These are phyloP conservation scores for Arenaria interpres DNA, from an alignment of 2,113 vertebrate genomes.

Conservation along the genomic window DNA sequence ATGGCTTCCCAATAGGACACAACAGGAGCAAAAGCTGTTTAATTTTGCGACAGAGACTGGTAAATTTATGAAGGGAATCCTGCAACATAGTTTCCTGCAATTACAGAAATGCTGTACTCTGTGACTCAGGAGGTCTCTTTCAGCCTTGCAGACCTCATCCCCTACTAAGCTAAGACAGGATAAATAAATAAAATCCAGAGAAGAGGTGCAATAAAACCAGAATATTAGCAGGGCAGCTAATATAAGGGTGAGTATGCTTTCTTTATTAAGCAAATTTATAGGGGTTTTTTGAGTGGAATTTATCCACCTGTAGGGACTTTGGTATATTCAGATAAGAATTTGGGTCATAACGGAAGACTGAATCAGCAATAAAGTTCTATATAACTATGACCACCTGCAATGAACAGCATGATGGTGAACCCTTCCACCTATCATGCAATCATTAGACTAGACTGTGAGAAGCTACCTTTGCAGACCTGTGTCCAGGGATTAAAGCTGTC, in stretches of 20 bases:
- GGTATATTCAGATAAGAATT: background rate
- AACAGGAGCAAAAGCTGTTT: background rate
- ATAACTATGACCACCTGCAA: background rate
- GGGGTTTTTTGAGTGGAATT: fast-evolving
- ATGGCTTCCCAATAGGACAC: slow-evolving; percentile 4
- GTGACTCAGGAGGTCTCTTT: background rate
- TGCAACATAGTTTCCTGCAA: background rate
- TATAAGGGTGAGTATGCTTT: background rate
- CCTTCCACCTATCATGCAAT: background rate
- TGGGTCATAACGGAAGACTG: background rate
- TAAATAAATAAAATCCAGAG: background rate
- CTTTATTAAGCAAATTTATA: background rate
- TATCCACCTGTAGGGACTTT: background rate
- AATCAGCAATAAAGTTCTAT: background rate
- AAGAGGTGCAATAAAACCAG: background rate
- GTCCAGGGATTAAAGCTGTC: background rate
- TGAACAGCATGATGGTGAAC: background rate
- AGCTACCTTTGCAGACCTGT: background rate
- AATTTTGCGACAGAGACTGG: background rate
- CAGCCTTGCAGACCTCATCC: background rate
- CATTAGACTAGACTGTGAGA: background rate
- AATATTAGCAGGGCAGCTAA: background rate
- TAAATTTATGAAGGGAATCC: slow-evolving; percentile 1
- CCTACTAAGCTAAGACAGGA: background rate
- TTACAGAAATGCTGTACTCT: background rate